Conservation (phyloP, 2,797 vertebrate species). For the Characodon lateralis region DNA sequence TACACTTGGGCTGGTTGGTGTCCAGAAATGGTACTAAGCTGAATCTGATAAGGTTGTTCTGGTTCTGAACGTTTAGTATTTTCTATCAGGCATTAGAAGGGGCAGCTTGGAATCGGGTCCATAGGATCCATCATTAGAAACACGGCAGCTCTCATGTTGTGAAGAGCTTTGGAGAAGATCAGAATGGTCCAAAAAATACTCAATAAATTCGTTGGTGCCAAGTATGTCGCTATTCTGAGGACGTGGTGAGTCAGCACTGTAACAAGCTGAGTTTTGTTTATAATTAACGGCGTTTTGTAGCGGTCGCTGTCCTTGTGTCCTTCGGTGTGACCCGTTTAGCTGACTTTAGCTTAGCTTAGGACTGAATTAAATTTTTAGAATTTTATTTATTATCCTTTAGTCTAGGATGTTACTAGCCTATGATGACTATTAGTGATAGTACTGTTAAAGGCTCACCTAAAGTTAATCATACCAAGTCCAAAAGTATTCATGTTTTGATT, state of each 20-base stretch:
- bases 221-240: conserved; percentile 62
- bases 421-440: not conserved
- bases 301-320: conserved; percentile 24
- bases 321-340: conserved; percentile 58
- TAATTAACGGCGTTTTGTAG: fast-evolving
- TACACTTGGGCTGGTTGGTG: conserved; percentile 16
- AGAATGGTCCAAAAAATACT: conserved; percentile 70
- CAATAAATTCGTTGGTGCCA: conserved; percentile 67
- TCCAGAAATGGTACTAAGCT: conserved; percentile 43
- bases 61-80: not conserved
- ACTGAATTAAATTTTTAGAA: not conserved
- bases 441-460: not conserved
- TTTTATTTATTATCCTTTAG: not conserved
- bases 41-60: not conserved
- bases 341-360: conserved; percentile 43
- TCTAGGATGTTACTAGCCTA: not conserved
- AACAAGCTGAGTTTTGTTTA: fast-evolving
- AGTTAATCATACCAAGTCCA: not conserved
- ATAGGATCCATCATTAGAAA: conserved; percentile 25
- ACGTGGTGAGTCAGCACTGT: conserved; percentile 67
- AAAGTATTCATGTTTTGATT: not conserved
- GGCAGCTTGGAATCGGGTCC: conserved; percentile 64
- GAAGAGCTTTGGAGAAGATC: conserved; percentile 41
- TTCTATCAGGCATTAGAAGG: conserved; percentile 55
- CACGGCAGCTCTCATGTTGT: conserved; percentile 7